Percentiles rank a stretch among this genome's conserved stretches.
phyloP scores from a whole-genome alignment of 2,797 vertebrate species.

The Mormyrus proboscirostris region DNA sequence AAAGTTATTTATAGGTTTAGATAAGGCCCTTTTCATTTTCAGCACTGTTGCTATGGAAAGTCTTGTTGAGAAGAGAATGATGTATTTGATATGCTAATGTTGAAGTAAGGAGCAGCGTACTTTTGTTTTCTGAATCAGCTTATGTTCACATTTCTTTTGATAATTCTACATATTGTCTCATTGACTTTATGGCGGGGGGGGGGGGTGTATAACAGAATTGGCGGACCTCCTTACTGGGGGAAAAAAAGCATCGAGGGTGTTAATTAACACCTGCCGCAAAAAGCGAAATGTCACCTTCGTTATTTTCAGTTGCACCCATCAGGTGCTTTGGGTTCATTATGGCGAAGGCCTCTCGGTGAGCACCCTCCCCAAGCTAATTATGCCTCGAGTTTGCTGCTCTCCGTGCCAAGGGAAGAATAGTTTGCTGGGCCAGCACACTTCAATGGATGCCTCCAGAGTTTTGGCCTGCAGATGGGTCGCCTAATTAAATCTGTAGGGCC shows the following conservation, averaged over 20 bases:
- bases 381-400: constrained; percentile 23
- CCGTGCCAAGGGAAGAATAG: not conserved
- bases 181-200: not conserved
- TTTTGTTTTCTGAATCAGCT: not conserved
- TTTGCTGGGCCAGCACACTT: not conserved
- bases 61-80: not conserved
- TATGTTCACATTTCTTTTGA: not conserved
- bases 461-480: constrained; percentile 14
- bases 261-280: constrained; percentile 5
- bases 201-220: not conserved
- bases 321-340: not conserved
- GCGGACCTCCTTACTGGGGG: not conserved
- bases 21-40: not conserved
- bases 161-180: not conserved
- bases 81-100: not conserved
- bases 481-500: constrained; percentile 18
- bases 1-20: not conserved
- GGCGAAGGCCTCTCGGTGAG: not conserved
- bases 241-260: not conserved
- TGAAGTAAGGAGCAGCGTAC: not conserved
- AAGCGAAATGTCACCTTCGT: constrained; percentile 1
- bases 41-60: not conserved
- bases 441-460: not conserved
- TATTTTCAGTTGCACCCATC: constrained; percentile 19
- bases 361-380: constrained; percentile 27